These are phyloP conservation scores for Liposcelis brunnea DNA, from an alignment of 2,888 invertebrate genomes.

Conservation along the genomic window DNA sequence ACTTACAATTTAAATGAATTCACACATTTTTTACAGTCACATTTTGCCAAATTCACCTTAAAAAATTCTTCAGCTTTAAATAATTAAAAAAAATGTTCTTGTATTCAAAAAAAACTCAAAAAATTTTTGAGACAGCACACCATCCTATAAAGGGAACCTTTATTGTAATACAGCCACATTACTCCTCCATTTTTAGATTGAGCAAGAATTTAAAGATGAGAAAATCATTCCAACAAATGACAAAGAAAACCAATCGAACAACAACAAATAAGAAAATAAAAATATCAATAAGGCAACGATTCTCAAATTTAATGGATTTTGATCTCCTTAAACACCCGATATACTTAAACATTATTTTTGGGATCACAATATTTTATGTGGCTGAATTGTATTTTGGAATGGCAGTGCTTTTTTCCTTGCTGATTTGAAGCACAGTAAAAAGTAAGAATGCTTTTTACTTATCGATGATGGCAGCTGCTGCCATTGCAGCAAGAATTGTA, in stretches of 20 bases:
- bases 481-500: slow-evolving; percentile 45
- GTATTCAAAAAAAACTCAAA: no score
- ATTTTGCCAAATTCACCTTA: no score
- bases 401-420: slow-evolving; percentile 48
- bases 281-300: slow-evolving; percentile 17
- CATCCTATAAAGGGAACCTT: background rate
- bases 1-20: no score
- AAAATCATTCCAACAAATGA: slow-evolving; percentile 9
- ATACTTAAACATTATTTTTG: slow-evolving; percentile 48
- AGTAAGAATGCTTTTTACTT: slow-evolving; percentile 46
- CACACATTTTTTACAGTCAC: no score
- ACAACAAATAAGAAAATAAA: slow-evolving; percentile 4
- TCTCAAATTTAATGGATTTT: slow-evolving; percentile 39
- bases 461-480: slow-evolving; percentile 50
- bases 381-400: slow-evolving; percentile 53
- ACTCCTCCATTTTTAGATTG: slow-evolving; percentile 16
- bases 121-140: no score
- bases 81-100: no score
- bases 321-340: slow-evolving; percentile 40
- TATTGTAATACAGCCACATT: slow-evolving; percentile 1
- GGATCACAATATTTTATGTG: slow-evolving; percentile 46
- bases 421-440: slow-evolving; percentile 25
- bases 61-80: no score
- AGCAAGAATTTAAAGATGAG: slow-evolving; percentile 19
- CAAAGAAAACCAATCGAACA: slow-evolving; percentile 9